These are phyloP conservation scores for Corvus cornix DNA, from an alignment of 2,113 vertebrate species.

Conservation along the genomic window DNA sequence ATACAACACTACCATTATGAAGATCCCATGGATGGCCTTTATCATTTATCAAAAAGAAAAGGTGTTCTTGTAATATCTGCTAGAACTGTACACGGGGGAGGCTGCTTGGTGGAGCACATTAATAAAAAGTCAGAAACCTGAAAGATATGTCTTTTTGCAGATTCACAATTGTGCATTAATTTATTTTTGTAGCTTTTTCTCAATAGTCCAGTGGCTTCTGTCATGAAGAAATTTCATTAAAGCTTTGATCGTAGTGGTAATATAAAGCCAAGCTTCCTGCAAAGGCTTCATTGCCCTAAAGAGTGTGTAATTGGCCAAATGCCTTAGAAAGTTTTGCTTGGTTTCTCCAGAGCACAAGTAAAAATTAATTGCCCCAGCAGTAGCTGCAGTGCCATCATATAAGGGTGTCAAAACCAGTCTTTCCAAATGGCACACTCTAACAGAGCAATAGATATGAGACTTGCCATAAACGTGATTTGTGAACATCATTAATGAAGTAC, in stretches of 20 bases:
- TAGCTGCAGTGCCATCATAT: constrained; percentile 60
- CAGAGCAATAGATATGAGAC: constrained; percentile 52
- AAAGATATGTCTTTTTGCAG: constrained; percentile 58
- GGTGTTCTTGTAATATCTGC: constrained; percentile 60
- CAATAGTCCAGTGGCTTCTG: constrained; percentile 67
- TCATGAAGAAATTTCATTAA: constrained; percentile 71
- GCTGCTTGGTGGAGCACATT: constrained; percentile 61
- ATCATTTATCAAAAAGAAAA: constrained; percentile 71
- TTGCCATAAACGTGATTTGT: constrained; percentile 80
- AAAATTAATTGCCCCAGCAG: constrained; percentile 78
- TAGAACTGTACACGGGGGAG: constrained; percentile 55
- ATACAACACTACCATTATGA: constrained; percentile 57
- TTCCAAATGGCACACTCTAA: constrained; percentile 66
- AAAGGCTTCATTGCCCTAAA: constrained; percentile 70
- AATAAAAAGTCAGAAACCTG: constrained; percentile 73
- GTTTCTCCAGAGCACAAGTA: constrained; percentile 72
- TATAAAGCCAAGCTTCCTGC: constrained; percentile 64
- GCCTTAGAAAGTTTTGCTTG: constrained; percentile 73
- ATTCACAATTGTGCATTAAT: constrained; percentile 62
- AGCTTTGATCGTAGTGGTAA: constrained; percentile 58
- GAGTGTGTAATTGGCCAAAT: constrained; percentile 72
- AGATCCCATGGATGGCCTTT: constrained; percentile 62
- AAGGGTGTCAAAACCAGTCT: constrained; percentile 71
- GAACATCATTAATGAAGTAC: constrained; percentile 75
- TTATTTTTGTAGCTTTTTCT: constrained; percentile 72